Evolutionary conservation across 2,113 vertebrate species (phyloP).

Genomic region (Hemicordylus capensis): DNA sequence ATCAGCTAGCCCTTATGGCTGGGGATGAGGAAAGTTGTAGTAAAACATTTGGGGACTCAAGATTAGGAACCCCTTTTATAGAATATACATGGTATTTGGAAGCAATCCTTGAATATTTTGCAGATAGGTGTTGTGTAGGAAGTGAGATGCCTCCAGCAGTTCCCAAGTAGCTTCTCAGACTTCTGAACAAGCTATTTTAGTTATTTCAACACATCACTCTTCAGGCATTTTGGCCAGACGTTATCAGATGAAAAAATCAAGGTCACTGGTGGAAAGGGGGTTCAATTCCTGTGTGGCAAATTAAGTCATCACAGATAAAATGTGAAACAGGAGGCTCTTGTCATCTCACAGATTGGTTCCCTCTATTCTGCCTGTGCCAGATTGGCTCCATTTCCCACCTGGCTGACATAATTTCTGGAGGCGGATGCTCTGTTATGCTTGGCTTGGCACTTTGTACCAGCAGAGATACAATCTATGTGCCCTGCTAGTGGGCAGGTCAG

Average conservation of each 20-base stretch:
- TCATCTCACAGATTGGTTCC: slow-evolving; percentile 19
- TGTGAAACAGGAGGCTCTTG: slow-evolving; percentile 30
- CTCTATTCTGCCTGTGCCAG: slow-evolving; percentile 9
- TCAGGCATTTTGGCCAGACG: background rate
- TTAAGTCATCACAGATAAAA: slow-evolving; percentile 23
- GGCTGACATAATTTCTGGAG: slow-evolving; percentile 34
- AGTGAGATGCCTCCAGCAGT: background rate
- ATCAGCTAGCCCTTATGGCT: no score
- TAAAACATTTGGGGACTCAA: no score
- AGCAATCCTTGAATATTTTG: background rate
- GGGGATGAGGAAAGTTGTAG: no score
- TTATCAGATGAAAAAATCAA: background rate
- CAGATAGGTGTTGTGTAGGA: background rate
- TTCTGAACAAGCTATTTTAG: background rate
- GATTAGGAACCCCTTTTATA: no score
- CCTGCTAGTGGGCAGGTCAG: slow-evolving; percentile 1
- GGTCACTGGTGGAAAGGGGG: background rate
- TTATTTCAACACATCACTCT: background rate
- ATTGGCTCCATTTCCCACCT: slow-evolving; percentile 10
- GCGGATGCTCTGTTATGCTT: slow-evolving; percentile 25
- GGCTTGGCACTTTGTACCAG: background rate
- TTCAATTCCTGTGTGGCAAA: slow-evolving; percentile 8
- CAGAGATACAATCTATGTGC: background rate
- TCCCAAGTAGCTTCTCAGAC: background rate
- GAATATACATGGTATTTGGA: background rate